Conservation (phyloP, 2,113 vertebrate species). For the Forbesichthys agassizii region DNA sequence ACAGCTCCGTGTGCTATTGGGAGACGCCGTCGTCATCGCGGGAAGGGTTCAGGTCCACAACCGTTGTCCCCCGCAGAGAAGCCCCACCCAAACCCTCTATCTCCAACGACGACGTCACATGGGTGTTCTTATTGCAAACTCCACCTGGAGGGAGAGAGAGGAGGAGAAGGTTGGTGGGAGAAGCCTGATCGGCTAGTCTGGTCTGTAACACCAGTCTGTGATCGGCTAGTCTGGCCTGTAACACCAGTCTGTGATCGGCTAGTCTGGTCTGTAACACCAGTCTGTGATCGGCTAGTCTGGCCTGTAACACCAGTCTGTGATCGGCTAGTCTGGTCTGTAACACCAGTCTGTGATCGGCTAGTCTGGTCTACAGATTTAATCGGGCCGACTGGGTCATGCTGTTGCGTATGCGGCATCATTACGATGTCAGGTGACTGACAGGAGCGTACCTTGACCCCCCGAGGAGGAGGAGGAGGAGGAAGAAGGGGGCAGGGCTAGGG, state of each 20-base stretch:
- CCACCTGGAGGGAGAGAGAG: conserved; percentile 34
- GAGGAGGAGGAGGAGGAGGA: conserved; percentile 56
- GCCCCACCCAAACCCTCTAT: conserved; percentile 57
- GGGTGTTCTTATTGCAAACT: conserved; percentile 48
- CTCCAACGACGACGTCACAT: conserved; percentile 34
- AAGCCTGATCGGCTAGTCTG: neutral
- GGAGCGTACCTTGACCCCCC: conserved; percentile 45
- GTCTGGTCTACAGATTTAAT: neutral
- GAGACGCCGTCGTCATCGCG: conserved; percentile 74
- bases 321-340: no score
- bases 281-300: neutral
- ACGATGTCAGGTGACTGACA: no score
- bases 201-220: neutral
- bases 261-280: neutral
- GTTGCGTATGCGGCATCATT: no score
- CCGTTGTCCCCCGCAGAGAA: conserved; percentile 73
- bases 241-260: neutral
- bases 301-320: no score
- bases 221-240: neutral
- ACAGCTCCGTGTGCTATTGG: conserved; percentile 74
- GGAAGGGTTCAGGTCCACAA: conserved; percentile 78
- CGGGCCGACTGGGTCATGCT: no score
- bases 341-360: neutral
- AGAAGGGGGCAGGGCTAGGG: conserved; percentile 59
- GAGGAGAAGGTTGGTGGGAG: neutral